Percentiles rank a stretch among this genome's conserved stretches.
These are phyloP conservation scores for Caenorhabditis elegans DNA, from an alignment of 1,140 invertebrate species.

Conservation along the genomic window WBcel235 BX284604.4:12573501-12574000, in stretches of 20 bases:
- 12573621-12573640: too few relatives aligned
- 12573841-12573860: not conserved
- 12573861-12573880: not conserved
- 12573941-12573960: not conserved
- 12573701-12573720: too few relatives aligned
- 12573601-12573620: not conserved
- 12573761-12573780: not conserved
- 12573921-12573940: not conserved
- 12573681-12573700: too few relatives aligned
- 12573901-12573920: too few relatives aligned
- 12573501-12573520: not conserved
- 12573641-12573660: too few relatives aligned
- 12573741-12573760: too few relatives aligned
- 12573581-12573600: not conserved
- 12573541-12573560: slow-evolving; percentile 5
- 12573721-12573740: too few relatives aligned
- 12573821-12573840: not conserved
- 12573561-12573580: not conserved
- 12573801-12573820: not conserved
- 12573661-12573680: too few relatives aligned
- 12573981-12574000: not conserved
- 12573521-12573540: not conserved
- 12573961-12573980: not conserved
- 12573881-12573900: not conserved
- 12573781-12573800: not conserved